Base-by-base conservation (phyloP, 2,888 invertebrate genomes). In the Stramonita haemastoma region DNA sequence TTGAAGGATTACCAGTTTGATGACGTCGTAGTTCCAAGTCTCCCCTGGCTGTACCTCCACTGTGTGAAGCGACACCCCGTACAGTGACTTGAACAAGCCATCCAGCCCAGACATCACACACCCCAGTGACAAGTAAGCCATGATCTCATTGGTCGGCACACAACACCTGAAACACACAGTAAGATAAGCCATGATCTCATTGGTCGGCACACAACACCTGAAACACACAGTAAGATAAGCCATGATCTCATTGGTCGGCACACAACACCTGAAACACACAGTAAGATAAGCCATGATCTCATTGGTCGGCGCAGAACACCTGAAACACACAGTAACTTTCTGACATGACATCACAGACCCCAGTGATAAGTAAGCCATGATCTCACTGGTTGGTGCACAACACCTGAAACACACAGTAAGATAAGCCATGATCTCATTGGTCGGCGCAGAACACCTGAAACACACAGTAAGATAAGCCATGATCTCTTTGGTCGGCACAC, bases 301-400 rank as follows among this genome's bases (percentile, higher is more conserved):
- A 15, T 60, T 60, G 60, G 60, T 60, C 19, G 60, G 60, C 60
- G 19, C 60, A 60, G 13, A 15, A 60, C 60, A 60, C 19, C 19
- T 60, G 60, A 60, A 60, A n/a, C n/a, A n/a, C n/a, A n/a, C n/a
- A n/a, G n/a, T n/a, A n/a, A n/a, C n/a, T n/a, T n/a, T n/a, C n/a
- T n/a, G n/a, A n/a, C n/a, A n/a, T n/a, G 99, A 99, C 98, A 99
- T 99, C 94, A 99, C 99, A 15, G 98, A 97, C 0, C 99, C 99
- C 0, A 99, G 96, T 0, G 96, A 22, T 98, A 99, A 96, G 98
- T 98, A 96, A 98, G 99, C 4, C 98, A 98, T 81, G 46, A 95
- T 66, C n/a, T 95, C 94, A 26, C 77, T 57, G 60, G 89, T 91
- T 84, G 92, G 91, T 57, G 93, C 88, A 66, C 92, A 89, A 84